Conservation (phyloP, 2,888 invertebrate genomes). For the Papilio gigon region DNA sequence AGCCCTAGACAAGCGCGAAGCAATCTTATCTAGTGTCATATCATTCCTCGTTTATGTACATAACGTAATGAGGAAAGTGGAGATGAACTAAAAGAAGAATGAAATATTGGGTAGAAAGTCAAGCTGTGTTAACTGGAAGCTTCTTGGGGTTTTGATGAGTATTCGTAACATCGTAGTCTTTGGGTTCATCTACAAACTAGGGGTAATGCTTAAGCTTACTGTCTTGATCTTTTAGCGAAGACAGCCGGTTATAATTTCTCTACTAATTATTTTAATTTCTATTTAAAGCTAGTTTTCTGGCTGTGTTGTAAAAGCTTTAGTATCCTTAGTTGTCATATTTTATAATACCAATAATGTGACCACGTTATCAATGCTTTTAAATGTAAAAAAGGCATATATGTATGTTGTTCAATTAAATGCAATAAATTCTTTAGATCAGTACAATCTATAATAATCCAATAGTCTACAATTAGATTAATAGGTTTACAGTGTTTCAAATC, state of each 20-base stretch:
- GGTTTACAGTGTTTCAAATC: too few species aligned
- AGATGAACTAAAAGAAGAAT: constrained; percentile 32
- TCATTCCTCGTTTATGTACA: constrained; percentile 31
- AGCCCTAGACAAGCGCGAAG: constrained; percentile 51
- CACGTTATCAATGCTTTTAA: too few species aligned
- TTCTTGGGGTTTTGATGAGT: constrained; percentile 1
- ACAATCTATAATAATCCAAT: too few species aligned
- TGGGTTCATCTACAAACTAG: constrained; percentile 29
- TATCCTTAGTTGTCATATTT: constrained; percentile 37
- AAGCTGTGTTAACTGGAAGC: constrained; percentile 41
- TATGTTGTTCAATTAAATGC: background rate
- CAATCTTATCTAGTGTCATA: constrained; percentile 22
- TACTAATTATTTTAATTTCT: constrained; percentile 23
- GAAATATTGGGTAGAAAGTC: constrained; percentile 1
- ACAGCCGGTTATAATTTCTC: constrained; percentile 28
- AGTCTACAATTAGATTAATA: too few species aligned
- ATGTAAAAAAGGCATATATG: too few species aligned
- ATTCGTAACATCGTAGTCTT: background rate
- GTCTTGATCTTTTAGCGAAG: constrained; percentile 23
- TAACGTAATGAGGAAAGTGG: constrained; percentile 28
- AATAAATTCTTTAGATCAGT: too few species aligned
- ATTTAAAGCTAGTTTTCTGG: constrained; percentile 27
- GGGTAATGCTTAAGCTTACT: constrained; percentile 33
- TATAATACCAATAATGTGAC: constrained; percentile 24
- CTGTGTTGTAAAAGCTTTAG: constrained; percentile 37